Percentiles rank a stretch among this genome's conserved stretches.
These are phyloP conservation scores for Carcharodon carcharias DNA, from an alignment of 2,797 vertebrate species.

Conservation along the genomic window DNA sequence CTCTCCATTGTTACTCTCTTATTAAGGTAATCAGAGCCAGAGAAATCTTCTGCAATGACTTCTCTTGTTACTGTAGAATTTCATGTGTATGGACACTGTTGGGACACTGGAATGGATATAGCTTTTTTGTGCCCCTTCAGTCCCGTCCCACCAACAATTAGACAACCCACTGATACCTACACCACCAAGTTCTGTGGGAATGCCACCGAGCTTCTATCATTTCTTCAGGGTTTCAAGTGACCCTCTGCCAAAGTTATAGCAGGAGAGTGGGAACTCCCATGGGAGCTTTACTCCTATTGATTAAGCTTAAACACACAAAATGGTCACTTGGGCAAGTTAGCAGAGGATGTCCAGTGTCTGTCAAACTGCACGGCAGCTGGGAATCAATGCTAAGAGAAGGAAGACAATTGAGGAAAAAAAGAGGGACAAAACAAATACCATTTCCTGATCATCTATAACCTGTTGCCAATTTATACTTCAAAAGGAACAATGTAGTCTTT, in stretches of 20 bases:
- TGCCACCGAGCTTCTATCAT: not conserved
- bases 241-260: not conserved
- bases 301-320: not conserved
- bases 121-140: not conserved
- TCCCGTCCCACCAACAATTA: not conserved
- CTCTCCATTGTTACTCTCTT: too few relatives aligned
- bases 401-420: not conserved
- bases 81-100: not conserved
- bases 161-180: not conserved
- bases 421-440: not conserved
- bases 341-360: not conserved
- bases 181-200: not conserved
- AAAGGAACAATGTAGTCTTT: constrained; percentile 27
- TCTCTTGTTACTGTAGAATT: not conserved
- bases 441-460: constrained; percentile 19
- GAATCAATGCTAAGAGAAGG: not conserved
- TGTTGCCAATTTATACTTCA: constrained; percentile 25
- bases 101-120: not conserved
- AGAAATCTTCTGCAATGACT: too few relatives aligned
- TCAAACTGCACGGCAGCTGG: not conserved
- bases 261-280: too few relatives aligned
- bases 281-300: not conserved
- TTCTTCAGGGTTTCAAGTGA: not conserved
- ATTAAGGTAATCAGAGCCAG: too few relatives aligned
- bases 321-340: not conserved